Evolutionary conservation across 2,888 invertebrate genomes (phyloP).

Genomic region (Malacosoma neustria): DNA sequence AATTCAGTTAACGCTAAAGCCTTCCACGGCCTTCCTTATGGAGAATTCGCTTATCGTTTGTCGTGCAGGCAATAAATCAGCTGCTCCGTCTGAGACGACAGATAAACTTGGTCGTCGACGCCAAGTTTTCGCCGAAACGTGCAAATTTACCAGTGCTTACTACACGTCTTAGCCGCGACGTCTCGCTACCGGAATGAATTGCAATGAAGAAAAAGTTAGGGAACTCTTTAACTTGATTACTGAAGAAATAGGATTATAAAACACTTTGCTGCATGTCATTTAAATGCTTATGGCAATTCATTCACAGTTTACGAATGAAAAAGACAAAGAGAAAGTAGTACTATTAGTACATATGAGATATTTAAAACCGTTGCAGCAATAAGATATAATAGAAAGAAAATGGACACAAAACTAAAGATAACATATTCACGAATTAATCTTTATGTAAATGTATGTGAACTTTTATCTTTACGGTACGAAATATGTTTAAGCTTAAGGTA

Average conservation of each 20-base stretch:
- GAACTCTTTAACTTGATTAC: neutral
- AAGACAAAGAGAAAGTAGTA: no score
- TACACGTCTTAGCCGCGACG: neutral
- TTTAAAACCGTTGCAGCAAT: no score
- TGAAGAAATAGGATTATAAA: neutral
- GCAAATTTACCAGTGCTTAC: conserved; percentile 24
- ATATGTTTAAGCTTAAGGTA: no score
- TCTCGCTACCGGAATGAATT: neutral
- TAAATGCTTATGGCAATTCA: no score
- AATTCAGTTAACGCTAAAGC: neutral
- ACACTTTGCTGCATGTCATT: neutral
- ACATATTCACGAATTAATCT: no score
- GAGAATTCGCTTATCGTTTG: conserved; percentile 14
- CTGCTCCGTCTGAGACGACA: conserved; percentile 21
- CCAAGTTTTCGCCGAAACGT: conserved; percentile 30
- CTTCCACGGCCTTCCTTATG: neutral
- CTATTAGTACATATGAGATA: no score
- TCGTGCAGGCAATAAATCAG: conserved; percentile 28
- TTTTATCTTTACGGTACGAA: no score
- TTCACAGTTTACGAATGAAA: no score
- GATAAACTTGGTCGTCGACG: conserved; percentile 23
- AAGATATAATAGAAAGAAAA: no score
- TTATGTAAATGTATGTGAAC: no score
- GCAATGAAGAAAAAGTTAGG: neutral
- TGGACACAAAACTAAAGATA: no score